Percentiles rank a stretch among this genome's conserved stretches.
Evolutionary conservation across 1,140 invertebrate genomes (phyloP).

Genomic region (Meloidogyne floridensis): DNA sequence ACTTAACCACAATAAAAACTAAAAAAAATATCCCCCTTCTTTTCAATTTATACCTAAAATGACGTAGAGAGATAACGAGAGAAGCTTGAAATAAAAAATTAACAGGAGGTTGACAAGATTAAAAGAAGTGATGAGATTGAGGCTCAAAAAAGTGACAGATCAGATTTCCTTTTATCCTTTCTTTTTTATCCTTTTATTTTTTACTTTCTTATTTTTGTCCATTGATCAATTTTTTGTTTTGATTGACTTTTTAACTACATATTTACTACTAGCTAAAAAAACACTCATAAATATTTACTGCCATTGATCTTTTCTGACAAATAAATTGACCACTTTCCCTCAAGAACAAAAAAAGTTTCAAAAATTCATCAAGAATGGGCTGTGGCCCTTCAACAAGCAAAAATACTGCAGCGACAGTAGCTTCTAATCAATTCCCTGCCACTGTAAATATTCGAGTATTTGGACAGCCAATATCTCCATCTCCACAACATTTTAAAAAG

Average conservation of each 20-base stretch:
- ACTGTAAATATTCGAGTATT: neutral
- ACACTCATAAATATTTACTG: neutral
- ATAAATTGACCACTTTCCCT: neutral
- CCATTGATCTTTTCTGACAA: neutral
- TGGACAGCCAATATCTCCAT: conserved; percentile 2
- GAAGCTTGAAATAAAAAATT: neutral
- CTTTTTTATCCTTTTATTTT: neutral
- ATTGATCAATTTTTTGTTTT: neutral
- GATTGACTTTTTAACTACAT: neutral
- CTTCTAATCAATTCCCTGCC: neutral
- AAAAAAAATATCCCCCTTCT: neutral
- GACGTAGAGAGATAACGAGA: neutral
- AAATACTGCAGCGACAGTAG: neutral
- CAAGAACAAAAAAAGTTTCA: neutral
- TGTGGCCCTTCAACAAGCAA: conserved; percentile 27
- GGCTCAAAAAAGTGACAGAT: neutral
- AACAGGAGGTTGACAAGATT: neutral
- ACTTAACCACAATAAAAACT: too few species aligned
- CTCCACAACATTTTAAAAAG: neutral
- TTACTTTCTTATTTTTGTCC: neutral
- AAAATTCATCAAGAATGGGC: conserved; percentile 14
- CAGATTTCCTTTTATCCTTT: neutral
- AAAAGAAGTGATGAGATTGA: neutral
- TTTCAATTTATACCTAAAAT: neutral
- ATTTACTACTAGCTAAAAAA: neutral